A percentile compares a stretch with the other conserved stretches of the same genome.
Conservation (phyloP, 2,888 invertebrate genomes). For the Pandemis corylana region DNA sequence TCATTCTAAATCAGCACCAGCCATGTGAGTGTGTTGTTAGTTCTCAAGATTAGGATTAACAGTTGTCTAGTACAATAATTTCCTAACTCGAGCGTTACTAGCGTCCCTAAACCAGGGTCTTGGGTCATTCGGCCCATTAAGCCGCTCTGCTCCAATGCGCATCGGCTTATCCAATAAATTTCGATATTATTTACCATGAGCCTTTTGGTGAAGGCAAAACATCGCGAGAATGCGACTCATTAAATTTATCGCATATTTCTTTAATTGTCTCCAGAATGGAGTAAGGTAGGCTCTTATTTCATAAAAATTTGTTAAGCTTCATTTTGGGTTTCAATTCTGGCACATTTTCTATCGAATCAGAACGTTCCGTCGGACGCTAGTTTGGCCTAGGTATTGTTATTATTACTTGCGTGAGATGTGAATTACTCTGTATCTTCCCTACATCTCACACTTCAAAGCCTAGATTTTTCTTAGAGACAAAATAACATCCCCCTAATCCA, state of each 20-base stretch:
- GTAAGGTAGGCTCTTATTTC: too few relatives aligned
- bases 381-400: too few relatives aligned
- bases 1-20: too few relatives aligned
- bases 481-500: constrained; percentile 67
- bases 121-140: constrained; percentile 31
- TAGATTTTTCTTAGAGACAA: constrained; percentile 56
- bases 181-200: constrained; percentile 19
- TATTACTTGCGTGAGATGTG: too few relatives aligned
- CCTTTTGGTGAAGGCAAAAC: not conserved
- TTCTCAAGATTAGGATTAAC: constrained; percentile 16
- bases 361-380: too few relatives aligned
- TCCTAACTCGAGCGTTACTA: constrained; percentile 18
- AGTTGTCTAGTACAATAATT: constrained; percentile 29
- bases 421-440: constrained; percentile 17
- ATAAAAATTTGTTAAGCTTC: too few relatives aligned
- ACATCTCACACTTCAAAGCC: constrained; percentile 52
- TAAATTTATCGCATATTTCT: not conserved
- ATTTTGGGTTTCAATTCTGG: too few relatives aligned
- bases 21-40: too few relatives aligned
- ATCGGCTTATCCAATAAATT: constrained; percentile 21
- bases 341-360: too few relatives aligned
- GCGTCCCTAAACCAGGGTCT: constrained; percentile 11
- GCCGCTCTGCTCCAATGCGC: constrained; percentile 21
- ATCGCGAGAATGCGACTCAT: not conserved
- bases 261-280: too few relatives aligned